A percentile compares a stretch with the other conserved stretches of the same genome.
Evolutionary conservation across 2,113 vertebrate species (phyloP).

Genomic region (Lethenteron reissneri): DNA sequence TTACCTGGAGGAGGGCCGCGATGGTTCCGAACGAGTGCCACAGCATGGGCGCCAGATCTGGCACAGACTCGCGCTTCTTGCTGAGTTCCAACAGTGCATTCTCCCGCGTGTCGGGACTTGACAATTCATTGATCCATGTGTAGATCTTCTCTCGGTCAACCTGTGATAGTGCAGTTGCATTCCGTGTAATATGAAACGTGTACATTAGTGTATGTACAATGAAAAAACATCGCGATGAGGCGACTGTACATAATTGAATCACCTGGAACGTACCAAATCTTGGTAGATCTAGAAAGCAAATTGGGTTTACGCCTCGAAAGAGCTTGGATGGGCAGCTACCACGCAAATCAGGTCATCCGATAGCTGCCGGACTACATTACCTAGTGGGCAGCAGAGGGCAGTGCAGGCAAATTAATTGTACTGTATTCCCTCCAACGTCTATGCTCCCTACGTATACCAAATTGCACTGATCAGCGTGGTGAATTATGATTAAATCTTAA

Average conservation of each 20-base stretch:
- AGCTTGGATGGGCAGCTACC: too few relatives aligned
- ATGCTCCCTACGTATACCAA: too few relatives aligned
- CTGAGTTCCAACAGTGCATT: conserved; percentile 85
- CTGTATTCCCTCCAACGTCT: too few relatives aligned
- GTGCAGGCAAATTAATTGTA: too few relatives aligned
- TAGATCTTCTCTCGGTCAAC: conserved; percentile 96
- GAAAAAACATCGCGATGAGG: not conserved
- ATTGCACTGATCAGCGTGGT: too few relatives aligned
- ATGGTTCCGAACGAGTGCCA: conserved; percentile 97
- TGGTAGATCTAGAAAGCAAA: too few relatives aligned
- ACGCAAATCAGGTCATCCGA: too few relatives aligned
- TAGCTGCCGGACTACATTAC: too few relatives aligned
- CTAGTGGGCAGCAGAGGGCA: too few relatives aligned
- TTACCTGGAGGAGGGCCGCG: conserved; percentile 74
- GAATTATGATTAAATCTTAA: too few relatives aligned
- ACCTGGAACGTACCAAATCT: not conserved
- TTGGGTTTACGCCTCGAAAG: too few relatives aligned
- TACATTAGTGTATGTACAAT: conserved; percentile 18
- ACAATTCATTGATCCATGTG: conserved; percentile 95
- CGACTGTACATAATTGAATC: conserved; percentile 1
- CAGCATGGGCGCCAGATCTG: conserved; percentile 83
- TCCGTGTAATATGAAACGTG: conserved; percentile 20
- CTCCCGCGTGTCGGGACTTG: conserved; percentile 79
- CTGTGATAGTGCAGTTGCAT: conserved; percentile 72
- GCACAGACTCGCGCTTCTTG: conserved; percentile 85